A percentile compares a stretch with the other conserved stretches of the same genome.
Conservation (phyloP, 2,888 invertebrate species). For the Oxyteleia sp. region DNA sequence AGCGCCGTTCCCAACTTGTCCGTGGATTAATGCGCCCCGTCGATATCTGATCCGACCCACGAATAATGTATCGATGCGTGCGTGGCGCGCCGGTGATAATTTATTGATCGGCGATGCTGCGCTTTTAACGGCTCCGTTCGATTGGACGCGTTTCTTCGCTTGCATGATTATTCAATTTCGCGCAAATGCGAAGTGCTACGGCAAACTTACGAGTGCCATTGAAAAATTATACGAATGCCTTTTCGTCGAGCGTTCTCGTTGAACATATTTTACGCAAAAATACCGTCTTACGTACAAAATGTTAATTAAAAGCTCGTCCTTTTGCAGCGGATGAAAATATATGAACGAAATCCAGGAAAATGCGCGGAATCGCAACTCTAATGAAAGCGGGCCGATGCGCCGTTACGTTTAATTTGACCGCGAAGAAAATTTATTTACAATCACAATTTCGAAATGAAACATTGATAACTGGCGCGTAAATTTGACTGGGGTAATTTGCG, state of each 20-base stretch:
- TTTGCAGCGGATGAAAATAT: too few relatives aligned
- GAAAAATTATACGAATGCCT: background rate
- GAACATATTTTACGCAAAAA: too few relatives aligned
- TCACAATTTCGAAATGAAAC: background rate
- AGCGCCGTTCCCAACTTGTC: constrained; percentile 13
- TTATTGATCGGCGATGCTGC: constrained; percentile 44
- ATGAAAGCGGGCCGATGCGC: background rate
- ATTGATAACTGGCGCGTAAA: background rate
- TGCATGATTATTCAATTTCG: constrained; percentile 33
- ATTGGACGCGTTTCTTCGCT: constrained; percentile 40
- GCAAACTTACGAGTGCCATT: constrained; percentile 9
- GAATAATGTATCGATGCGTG: constrained; percentile 32
- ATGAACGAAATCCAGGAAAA: too few relatives aligned
- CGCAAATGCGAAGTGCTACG: constrained; percentile 11
- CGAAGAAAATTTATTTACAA: background rate
- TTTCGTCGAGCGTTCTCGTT: background rate
- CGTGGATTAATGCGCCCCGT: constrained; percentile 31
- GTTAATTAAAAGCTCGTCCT: too few relatives aligned
- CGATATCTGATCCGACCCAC: constrained; percentile 36
- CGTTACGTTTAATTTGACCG: background rate
- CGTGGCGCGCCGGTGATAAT: constrained; percentile 28
- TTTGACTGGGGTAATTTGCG: background rate
- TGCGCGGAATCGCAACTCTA: background rate
- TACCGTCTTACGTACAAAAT: too few relatives aligned
- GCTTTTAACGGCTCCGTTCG: constrained; percentile 22